A percentile compares a stretch with the other conserved stretches of the same genome.
phyloP scores from a whole-genome alignment of 2,113 vertebrate species.

The Petaurus breviceps region DNA sequence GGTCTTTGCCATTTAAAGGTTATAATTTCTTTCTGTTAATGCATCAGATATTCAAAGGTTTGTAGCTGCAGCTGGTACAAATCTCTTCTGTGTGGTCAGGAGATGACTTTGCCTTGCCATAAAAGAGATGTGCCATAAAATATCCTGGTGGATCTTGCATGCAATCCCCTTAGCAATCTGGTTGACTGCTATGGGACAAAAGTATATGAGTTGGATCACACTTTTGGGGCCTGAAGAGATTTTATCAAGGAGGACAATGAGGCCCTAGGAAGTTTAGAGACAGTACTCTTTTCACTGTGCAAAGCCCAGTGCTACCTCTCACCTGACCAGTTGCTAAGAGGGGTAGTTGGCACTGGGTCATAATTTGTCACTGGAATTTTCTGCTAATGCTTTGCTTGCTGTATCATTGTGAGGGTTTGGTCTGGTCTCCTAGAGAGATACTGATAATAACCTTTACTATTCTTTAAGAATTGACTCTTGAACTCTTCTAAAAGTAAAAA shows the following conservation, averaged over 20 bases:
- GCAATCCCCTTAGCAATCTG: neutral
- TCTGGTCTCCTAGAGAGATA: neutral
- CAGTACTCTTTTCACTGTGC: too few species aligned
- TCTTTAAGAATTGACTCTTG: neutral
- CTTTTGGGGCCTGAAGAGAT: neutral
- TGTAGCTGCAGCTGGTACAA: neutral
- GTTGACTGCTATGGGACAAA: neutral
- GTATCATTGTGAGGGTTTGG: neutral
- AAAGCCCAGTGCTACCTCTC: too few species aligned
- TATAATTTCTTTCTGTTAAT: conserved; percentile 48
- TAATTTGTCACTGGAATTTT: neutral
- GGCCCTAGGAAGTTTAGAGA: neutral
- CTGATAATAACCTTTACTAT: neutral
- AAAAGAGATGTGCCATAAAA: conserved; percentile 55
- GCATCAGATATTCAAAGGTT: conserved; percentile 56
- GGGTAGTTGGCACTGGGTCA: neutral
- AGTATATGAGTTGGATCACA: neutral
- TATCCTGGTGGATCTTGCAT: neutral
- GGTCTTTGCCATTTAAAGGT: conserved; percentile 69
- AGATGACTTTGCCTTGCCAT: neutral
- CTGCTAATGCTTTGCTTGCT: conserved; percentile 15
- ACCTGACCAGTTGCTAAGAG: neutral
- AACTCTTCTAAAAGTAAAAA: neutral
- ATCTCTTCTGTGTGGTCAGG: conserved; percentile 41
- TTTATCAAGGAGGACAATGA: neutral